Evolutionary conservation across 2,113 vertebrate species (phyloP).

Genomic region (Cyphomyrus plagiostoma): DNA sequence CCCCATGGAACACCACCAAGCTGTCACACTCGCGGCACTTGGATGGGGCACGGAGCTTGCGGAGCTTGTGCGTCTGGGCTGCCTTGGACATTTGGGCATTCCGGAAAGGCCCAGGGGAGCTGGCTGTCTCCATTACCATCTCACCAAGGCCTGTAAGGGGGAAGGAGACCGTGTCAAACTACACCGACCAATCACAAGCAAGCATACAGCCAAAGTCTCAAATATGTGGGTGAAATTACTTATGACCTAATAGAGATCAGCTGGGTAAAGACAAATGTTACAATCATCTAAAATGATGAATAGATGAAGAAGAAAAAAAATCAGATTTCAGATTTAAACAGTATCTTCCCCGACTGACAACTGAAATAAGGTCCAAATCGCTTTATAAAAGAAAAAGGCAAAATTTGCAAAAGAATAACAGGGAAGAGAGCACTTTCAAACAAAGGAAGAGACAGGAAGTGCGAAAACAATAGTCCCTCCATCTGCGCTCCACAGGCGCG

Average conservation of each 20-base stretch:
- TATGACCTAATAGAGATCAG: background rate
- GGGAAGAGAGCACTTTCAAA: background rate
- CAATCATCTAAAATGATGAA: background rate
- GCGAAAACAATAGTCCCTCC: background rate
- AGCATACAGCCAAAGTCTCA: background rate
- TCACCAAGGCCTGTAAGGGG: constrained; percentile 71
- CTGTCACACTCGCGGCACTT: constrained; percentile 96
- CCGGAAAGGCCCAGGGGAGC: constrained; percentile 82
- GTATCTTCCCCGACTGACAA: background rate
- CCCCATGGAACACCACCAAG: constrained; percentile 89
- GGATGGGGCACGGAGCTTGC: constrained; percentile 85
- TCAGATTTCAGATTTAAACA: background rate
- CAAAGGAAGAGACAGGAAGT: background rate
- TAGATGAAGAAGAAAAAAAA: background rate
- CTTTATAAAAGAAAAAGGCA: background rate
- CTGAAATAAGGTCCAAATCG: background rate
- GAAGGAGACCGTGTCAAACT: background rate
- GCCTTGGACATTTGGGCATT: constrained; percentile 92
- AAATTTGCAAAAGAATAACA: background rate
- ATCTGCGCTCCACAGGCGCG: background rate
- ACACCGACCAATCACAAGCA: background rate
- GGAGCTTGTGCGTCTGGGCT: constrained; percentile 84
- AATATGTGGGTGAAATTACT: background rate
- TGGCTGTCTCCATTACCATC: constrained; percentile 74
- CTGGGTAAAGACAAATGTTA: background rate